Percentiles rank a stretch among this genome's conserved stretches.
Conservation (phyloP, 1,140 invertebrate species). For the Macrobrachium rosenbergii region DNA sequence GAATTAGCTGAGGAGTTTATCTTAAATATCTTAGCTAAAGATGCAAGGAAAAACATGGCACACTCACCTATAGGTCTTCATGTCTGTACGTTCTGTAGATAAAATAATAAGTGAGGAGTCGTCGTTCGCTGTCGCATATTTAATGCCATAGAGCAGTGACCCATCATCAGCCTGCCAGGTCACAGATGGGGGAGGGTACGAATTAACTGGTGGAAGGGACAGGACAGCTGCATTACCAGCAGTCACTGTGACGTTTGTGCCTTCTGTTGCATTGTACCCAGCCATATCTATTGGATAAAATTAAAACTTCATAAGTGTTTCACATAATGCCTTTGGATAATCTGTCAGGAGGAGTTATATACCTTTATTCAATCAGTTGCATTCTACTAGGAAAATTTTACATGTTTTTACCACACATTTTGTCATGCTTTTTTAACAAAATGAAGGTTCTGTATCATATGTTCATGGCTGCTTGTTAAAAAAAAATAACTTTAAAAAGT, state of each 20-base stretch:
- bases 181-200: constrained; percentile 84
- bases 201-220: constrained; percentile 84
- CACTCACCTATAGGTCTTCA: constrained; percentile 80
- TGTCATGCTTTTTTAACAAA: too few relatives aligned
- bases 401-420: too few relatives aligned
- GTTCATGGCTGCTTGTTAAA: too few relatives aligned
- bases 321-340: not conserved
- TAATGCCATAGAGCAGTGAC: constrained; percentile 81
- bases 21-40: not conserved
- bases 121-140: constrained; percentile 81
- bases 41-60: not conserved
- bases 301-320: constrained; percentile 66
- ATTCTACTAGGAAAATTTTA: too few relatives aligned
- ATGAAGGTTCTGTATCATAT: too few relatives aligned
- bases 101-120: constrained; percentile 84
- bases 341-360: not conserved
- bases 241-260: constrained; percentile 78
- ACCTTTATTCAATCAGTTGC: not conserved
- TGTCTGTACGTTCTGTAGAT: constrained; percentile 79
- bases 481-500: too few relatives aligned
- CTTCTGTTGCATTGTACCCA: constrained; percentile 79
- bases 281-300: constrained; percentile 23
- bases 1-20: not conserved
- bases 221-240: constrained; percentile 86
- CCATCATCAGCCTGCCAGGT: constrained; percentile 85